These are phyloP conservation scores for Pristionchus arcanus DNA, from an alignment of 2,888 invertebrate species.

Conservation along the genomic window DNA sequence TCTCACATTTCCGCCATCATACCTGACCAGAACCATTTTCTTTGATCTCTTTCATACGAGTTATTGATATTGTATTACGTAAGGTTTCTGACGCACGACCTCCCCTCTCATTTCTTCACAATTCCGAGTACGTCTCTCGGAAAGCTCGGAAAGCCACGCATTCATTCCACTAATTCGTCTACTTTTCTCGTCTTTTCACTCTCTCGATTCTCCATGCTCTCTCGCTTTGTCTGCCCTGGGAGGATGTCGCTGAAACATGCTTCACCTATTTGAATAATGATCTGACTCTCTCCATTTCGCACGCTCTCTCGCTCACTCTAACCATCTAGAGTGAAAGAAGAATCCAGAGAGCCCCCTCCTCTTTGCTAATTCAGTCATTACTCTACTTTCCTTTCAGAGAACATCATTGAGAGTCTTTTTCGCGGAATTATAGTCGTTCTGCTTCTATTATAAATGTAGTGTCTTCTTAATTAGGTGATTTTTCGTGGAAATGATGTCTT, in stretches of 20 bases:
- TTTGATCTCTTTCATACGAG: no score
- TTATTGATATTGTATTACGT: no score
- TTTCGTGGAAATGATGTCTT: background rate
- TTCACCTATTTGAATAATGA: background rate
- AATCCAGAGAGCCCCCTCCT: background rate
- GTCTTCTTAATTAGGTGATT: no score
- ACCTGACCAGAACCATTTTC: no score
- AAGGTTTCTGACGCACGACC: background rate
- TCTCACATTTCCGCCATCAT: no score
- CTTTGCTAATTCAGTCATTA: background rate
- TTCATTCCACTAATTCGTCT: constrained; percentile 1
- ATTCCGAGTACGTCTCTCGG: background rate
- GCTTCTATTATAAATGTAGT: no score
- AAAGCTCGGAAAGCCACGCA: background rate
- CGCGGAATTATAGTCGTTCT: no score
- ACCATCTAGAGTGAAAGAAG: background rate
- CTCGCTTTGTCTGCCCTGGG: background rate
- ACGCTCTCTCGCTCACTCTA: background rate
- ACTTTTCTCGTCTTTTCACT: background rate
- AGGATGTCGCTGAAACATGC: background rate
- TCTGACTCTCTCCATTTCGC: background rate
- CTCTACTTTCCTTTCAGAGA: background rate
- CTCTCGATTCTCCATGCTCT: background rate
- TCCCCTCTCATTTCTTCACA: background rate
- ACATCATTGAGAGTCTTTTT: background rate